Evolutionary conservation across 64 coral and sea anemone genomes (phyloP).

Genomic region (Pocillopora verrucosa): DNA sequence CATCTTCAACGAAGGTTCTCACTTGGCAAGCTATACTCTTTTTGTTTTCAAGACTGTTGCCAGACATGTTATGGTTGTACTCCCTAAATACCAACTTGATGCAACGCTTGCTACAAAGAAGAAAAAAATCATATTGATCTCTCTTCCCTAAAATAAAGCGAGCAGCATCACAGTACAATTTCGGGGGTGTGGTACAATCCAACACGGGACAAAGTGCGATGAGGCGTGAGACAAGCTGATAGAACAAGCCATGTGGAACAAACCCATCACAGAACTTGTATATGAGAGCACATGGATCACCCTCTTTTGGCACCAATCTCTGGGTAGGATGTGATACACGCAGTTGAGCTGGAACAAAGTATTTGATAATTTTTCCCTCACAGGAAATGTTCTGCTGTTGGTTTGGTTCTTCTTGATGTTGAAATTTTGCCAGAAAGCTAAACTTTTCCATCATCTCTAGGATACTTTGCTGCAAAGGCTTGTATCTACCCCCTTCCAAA

Average conservation of each 20-base stretch:
- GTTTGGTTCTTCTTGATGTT: neutral
- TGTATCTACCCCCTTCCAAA: slow-evolving; percentile 13
- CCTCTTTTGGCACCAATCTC: neutral
- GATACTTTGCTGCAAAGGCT: slow-evolving; percentile 39
- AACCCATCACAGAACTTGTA: slow-evolving; percentile 17
- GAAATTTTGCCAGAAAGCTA: slow-evolving; percentile 66
- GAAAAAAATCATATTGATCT: slow-evolving; percentile 19
- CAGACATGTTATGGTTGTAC: neutral
- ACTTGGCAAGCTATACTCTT: slow-evolving; percentile 42
- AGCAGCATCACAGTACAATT: slow-evolving; percentile 22
- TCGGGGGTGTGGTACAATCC: neutral
- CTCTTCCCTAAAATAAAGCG: slow-evolving; percentile 23
- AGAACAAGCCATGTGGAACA: slow-evolving; percentile 33
- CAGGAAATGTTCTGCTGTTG: neutral
- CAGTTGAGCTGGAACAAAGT: slow-evolving; percentile 39
- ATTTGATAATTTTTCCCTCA: slow-evolving; percentile 12
- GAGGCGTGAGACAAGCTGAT: slow-evolving; percentile 14
- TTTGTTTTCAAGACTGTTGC: neutral
- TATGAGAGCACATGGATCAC: slow-evolving; percentile 5
- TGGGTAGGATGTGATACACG: neutral
- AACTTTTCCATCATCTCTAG: slow-evolving; percentile 74
- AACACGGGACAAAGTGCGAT: neutral
- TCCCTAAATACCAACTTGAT: neutral
- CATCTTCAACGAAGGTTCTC: slow-evolving; percentile 46
- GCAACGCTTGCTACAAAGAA: slow-evolving; percentile 25